A percentile compares a stretch with the other conserved stretches of the same genome.
phyloP scores from a whole-genome alignment of 23 tunicate species.

The Oikopleura vanhoeffeni region DNA sequence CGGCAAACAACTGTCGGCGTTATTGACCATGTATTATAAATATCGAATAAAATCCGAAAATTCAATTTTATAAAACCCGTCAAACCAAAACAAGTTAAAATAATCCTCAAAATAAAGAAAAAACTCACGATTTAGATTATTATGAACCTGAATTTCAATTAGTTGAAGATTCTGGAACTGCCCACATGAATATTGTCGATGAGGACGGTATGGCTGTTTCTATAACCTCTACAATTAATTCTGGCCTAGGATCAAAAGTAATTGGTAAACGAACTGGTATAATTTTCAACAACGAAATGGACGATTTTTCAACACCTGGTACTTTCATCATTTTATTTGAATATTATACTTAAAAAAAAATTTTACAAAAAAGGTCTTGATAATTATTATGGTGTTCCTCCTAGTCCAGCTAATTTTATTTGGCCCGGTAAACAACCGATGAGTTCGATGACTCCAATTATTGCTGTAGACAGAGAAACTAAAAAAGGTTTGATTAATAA shows the following conservation, averaged over 20 bases:
- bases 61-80: too few relatives aligned
- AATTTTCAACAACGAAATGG: constrained; percentile 13
- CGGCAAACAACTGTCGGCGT: too few relatives aligned
- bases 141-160: neutral
- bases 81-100: too few relatives aligned
- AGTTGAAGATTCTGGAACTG: neutral
- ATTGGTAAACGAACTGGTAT: constrained; percentile 10
- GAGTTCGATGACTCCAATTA: neutral
- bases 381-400: neutral
- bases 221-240: neutral
- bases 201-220: constrained; percentile 10
- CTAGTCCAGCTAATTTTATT: neutral
- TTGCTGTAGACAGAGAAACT: neutral
- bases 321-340: too few relatives aligned
- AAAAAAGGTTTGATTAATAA: neutral
- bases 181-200: constrained; percentile 9
- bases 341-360: too few relatives aligned
- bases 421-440: neutral
- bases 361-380: neutral
- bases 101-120: too few relatives aligned
- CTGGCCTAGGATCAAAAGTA: neutral
- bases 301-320: constrained; percentile 14
- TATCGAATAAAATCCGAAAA: too few relatives aligned
- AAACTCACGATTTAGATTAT: neutral
- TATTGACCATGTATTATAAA: too few relatives aligned